Evolutionary conservation across 2,113 vertebrate genomes (phyloP).

Genomic region (Chroicocephalus ridibundus): DNA sequence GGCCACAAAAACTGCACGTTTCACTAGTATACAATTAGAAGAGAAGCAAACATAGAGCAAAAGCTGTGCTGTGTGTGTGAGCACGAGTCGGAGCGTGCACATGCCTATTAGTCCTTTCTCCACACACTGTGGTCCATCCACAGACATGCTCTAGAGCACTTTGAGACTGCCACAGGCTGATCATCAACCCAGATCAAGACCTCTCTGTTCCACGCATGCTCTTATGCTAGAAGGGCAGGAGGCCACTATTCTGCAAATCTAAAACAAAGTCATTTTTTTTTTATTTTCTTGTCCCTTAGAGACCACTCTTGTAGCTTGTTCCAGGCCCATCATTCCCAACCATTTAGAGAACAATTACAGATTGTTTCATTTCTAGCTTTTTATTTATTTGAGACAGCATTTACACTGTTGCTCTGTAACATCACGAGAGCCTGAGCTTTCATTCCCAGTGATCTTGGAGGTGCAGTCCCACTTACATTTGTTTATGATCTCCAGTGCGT

Average conservation of each 20-base stretch:
- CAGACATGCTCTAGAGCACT: not conserved
- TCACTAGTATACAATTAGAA: not conserved
- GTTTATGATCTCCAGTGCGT: not conserved
- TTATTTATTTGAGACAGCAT: not conserved
- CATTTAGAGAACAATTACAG: not conserved
- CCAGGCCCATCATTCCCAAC: not conserved
- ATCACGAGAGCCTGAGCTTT: not conserved
- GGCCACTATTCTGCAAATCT: not conserved
- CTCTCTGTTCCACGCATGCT: not conserved
- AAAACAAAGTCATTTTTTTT: not conserved
- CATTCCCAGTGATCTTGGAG: not conserved
- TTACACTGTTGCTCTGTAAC: not conserved
- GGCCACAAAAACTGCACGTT: not conserved
- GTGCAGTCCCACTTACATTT: not conserved
- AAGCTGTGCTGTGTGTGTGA: not conserved
- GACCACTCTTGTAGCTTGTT: not conserved
- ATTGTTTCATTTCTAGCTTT: not conserved
- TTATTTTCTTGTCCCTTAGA: not conserved
- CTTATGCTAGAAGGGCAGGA: not conserved
- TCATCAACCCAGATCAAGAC: not conserved
- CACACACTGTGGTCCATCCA: not conserved
- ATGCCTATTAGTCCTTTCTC: too few species aligned
- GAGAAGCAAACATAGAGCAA: not conserved
- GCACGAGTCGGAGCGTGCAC: fast-evolving
- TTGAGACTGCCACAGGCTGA: not conserved